These are phyloP conservation scores for Belgica antarctica DNA, from an alignment of 2,888 invertebrate species.

Conservation along the genomic window DNA sequence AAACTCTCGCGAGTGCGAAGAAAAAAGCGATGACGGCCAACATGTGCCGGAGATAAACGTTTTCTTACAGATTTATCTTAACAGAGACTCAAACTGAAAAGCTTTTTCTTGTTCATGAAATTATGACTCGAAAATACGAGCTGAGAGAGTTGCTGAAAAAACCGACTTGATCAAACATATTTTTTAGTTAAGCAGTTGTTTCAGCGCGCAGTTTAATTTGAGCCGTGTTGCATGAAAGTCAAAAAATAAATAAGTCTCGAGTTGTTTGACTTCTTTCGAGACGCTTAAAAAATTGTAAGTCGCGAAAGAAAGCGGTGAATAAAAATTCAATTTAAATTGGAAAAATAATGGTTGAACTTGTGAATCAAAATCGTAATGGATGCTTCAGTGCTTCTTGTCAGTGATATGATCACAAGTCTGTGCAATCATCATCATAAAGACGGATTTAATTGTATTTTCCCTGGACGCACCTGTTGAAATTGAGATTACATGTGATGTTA, in stretches of 20 bases:
- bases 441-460: background rate
- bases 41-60: background rate
- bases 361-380: no score
- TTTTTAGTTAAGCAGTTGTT: constrained; percentile 30
- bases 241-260: constrained; percentile 23
- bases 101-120: constrained; percentile 15
- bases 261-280: background rate
- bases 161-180: constrained; percentile 34
- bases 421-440: background rate
- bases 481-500: no score
- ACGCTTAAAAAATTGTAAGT: background rate
- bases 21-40: background rate
- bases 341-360: no score
- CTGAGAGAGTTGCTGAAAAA: constrained; percentile 23
- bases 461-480: background rate
- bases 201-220: constrained; percentile 43
- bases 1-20: no score
- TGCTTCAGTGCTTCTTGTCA: background rate
- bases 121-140: constrained; percentile 16
- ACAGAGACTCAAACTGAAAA: no score
- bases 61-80: no score
- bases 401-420: background rate
- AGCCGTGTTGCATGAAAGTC: constrained; percentile 40
- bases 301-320: background rate
- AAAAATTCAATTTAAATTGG: background rate